Evolutionary conservation across 2,113 vertebrate species (phyloP).

Genomic region (Oreocharis arfaki): DNA sequence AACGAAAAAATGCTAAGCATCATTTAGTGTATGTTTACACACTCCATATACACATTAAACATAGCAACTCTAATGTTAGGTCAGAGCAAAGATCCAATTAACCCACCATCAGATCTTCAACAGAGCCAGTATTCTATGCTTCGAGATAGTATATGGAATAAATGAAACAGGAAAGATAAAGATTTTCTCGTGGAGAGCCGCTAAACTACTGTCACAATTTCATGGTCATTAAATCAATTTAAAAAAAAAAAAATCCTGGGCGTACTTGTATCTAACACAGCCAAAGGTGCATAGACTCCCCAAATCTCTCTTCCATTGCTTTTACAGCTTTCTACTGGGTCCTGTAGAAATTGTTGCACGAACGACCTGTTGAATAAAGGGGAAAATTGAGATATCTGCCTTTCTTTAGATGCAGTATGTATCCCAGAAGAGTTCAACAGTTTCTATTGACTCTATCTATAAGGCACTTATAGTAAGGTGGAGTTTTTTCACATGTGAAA

Average conservation of each 20-base stretch:
- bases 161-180: background rate
- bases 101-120: background rate
- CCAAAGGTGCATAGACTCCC: background rate
- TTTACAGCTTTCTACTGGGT: background rate
- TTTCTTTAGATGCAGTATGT: background rate
- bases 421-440: background rate
- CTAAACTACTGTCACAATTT: background rate
- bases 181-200: background rate
- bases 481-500: background rate
- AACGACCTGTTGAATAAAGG: background rate
- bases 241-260: background rate
- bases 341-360: background rate
- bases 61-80: background rate
- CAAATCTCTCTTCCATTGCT: background rate
- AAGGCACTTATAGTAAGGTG: background rate
- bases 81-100: background rate
- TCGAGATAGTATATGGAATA: background rate
- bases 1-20: background rate
- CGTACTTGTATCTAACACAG: background rate
- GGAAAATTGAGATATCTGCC: background rate
- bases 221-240: background rate
- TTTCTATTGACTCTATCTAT: background rate
- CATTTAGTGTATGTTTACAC: accelerated
- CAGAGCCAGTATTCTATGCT: background rate
- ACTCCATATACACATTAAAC: background rate